Conservation (phyloP, 2,797 vertebrate genomes). For the Odontamblyopus lacepedii region DNA sequence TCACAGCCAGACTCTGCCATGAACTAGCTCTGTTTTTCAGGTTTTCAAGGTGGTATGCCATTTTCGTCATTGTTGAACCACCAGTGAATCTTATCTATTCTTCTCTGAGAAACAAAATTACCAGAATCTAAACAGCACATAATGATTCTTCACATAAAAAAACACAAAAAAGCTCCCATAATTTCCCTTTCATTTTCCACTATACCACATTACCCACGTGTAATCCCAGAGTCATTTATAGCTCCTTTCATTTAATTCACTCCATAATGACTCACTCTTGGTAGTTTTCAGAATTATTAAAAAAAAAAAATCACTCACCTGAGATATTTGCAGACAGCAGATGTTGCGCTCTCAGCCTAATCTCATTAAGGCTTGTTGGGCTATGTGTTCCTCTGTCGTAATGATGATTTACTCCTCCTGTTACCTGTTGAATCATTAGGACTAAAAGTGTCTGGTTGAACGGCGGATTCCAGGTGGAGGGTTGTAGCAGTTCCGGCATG, state of each 20-base stretch:
- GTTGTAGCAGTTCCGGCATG: neutral
- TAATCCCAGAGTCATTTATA: neutral
- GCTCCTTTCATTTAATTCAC: neutral
- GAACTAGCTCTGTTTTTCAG: no score
- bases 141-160: neutral
- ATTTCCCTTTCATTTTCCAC: neutral
- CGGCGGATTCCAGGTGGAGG: constrained; percentile 17
- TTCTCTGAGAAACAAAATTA: neutral
- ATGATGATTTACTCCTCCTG: constrained; percentile 5
- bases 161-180: neutral
- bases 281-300: neutral
- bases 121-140: neutral
- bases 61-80: neutral
- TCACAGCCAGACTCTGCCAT: no score
- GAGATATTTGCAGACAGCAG: constrained; percentile 4
- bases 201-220: no score
- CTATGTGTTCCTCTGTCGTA: constrained; percentile 1
- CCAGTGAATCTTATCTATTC: neutral
- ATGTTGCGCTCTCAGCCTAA: constrained; percentile 11
- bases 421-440: constrained; percentile 9
- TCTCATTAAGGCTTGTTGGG: constrained; percentile 5
- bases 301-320: constrained; percentile 2
- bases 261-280: neutral
- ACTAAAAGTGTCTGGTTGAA: constrained; percentile 5
- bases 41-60: neutral